Evolutionary conservation across 2,113 vertebrate genomes (phyloP), one percentile per base, ranked within the genome.

Genomic region (Poeciliopsis occidentalis): DNA sequence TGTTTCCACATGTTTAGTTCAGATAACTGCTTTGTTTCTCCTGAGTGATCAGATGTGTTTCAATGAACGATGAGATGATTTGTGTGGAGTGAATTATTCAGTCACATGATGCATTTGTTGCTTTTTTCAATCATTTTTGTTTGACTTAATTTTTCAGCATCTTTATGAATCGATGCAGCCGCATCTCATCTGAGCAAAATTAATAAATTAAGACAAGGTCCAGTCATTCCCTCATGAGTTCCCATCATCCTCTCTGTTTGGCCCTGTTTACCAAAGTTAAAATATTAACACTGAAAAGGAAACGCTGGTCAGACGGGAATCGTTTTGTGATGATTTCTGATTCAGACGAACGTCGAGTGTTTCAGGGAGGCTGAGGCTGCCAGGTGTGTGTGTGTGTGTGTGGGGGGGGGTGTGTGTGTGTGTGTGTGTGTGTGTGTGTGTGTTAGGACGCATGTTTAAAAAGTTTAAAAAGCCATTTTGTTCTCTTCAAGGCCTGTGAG

Each of bases 261-360:
- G 10, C 11, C 10, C 34, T 37, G 44, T 74, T 82, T 77, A 64
- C 62, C 0, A 65, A 80, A 37, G 10, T 37, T 85, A 76, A 84
- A 67, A 66, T 71, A 47, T 47, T 17, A 0, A 51, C 63, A 78
- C 84, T 78, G 85, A 86, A 85, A 26, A 81, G 75, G 82, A 75
- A 70, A 69, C 71, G 39, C 54, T 77, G 66, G 34, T 34, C 34
- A 34, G 34, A 10, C 34, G 10, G 41, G 63, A 76, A 86, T 79
- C 24, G 57, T 64, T 66, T 60, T 31, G 60, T 65, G 78, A 80
- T 73, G 76, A 75, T 63, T 71, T 78, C 78, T 63, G 82, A 84
- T 81, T 78, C 85, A 88, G 81, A 80, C 86, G 84, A 67, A 87
- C 83, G 82, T 79, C 88, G 44, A 44, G 64, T 87, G 64, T 85